Percentiles rank a stretch among this genome's conserved stretches.
These are phyloP conservation scores for Gymnosoma rotundatum DNA, from an alignment of 2,888 invertebrate species.

Conservation along the genomic window DNA sequence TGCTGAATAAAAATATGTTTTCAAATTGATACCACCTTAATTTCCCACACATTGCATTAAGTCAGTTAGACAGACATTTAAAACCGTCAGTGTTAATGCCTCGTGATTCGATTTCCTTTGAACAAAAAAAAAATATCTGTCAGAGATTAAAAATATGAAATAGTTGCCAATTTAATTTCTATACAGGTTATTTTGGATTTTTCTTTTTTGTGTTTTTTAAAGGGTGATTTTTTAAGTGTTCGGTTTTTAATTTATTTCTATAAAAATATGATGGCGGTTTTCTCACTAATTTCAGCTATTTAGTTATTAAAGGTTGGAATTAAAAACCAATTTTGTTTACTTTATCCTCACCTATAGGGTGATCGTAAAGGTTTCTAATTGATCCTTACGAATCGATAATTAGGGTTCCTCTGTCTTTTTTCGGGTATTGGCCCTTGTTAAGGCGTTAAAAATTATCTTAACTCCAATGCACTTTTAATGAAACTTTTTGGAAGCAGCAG, in stretches of 20 bases:
- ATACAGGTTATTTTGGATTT: constrained; percentile 50
- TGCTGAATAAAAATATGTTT: constrained; percentile 23
- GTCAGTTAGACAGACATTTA: background rate
- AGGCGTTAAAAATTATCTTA: no score
- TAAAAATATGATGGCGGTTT: no score
- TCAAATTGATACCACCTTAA: constrained; percentile 62
- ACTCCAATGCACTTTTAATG: no score
- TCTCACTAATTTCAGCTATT: no score
- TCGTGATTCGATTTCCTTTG: constrained; percentile 49
- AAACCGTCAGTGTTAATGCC: constrained; percentile 41
- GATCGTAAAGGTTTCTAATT: no score
- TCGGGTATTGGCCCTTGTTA: no score
- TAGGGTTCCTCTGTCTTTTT: no score
- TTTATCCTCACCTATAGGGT: no score
- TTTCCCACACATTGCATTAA: constrained; percentile 62
- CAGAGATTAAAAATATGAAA: constrained; percentile 58
- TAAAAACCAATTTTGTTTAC: no score
- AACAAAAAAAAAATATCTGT: constrained; percentile 16
- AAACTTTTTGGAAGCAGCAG: no score
- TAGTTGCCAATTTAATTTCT: constrained; percentile 57
- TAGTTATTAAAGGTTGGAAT: no score
- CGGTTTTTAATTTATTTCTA: background rate
- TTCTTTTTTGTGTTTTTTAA: background rate
- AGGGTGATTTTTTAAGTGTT: background rate
- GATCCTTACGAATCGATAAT: no score